phyloP scores from a whole-genome alignment of 2,113 vertebrate genomes.

The Anser brachyrhynchus region DNA sequence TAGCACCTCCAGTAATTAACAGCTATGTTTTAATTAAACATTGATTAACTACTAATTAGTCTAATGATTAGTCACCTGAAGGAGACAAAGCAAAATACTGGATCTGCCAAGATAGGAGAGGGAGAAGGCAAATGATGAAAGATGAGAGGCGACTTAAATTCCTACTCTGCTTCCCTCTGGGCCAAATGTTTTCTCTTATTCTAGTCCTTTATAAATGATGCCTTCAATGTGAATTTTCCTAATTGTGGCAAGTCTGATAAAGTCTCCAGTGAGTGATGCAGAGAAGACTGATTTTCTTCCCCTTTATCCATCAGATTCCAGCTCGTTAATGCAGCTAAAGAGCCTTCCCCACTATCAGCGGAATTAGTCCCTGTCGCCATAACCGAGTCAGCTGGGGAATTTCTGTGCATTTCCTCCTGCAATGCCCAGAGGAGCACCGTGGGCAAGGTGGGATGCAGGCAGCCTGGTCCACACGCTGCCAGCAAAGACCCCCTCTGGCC shows the following conservation, averaged over 20 bases:
- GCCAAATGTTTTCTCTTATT: constrained; percentile 72
- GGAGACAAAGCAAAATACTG: constrained; percentile 74
- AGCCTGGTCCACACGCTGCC: no score
- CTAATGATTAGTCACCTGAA: constrained; percentile 86
- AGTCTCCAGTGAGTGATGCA: constrained; percentile 74
- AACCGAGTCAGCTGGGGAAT: constrained; percentile 33
- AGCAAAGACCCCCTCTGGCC: background rate
- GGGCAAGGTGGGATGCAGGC: no score
- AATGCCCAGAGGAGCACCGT: background rate
- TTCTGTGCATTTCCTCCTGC: background rate
- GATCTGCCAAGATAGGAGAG: constrained; percentile 52
- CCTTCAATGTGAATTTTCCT: constrained; percentile 78
- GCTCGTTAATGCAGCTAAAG: constrained; percentile 71
- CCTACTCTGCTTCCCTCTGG: constrained; percentile 70
- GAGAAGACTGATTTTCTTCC: constrained; percentile 67
- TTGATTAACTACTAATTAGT: constrained; percentile 92
- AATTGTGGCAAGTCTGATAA: constrained; percentile 75
- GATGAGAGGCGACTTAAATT: constrained; percentile 73
- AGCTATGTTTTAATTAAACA: constrained; percentile 91
- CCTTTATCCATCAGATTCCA: constrained; percentile 77
- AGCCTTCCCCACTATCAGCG: constrained; percentile 38
- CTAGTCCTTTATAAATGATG: constrained; percentile 78
- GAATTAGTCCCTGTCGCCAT: constrained; percentile 42
- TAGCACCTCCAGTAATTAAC: constrained; percentile 84
- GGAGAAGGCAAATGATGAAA: constrained; percentile 68